These are phyloP conservation scores for Arbacia lixula DNA, from an alignment of 53 echinoderm and acorn worm species.

Conservation along the genomic window DNA sequence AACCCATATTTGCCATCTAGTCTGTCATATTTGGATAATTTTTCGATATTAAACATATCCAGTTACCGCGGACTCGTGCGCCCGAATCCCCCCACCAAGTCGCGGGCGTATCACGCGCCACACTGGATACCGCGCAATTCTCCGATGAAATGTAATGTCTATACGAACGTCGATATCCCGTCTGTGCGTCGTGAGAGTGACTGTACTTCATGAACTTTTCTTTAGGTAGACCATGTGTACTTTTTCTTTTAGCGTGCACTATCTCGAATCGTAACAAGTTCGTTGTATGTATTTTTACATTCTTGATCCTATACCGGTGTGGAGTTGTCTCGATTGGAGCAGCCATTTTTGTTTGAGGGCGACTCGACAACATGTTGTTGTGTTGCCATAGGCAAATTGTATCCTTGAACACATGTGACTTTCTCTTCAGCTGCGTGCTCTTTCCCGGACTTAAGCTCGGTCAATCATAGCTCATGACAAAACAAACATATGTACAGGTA, in stretches of 20 bases:
- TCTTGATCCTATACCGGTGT: too few species aligned
- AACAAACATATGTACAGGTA: too few species aligned
- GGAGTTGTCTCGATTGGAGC: too few species aligned
- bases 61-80: constrained; percentile 27
- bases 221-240: constrained; percentile 39
- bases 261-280: constrained; percentile 17
- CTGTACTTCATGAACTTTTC: constrained; percentile 37
- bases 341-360: too few species aligned
- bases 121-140: constrained; percentile 3
- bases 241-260: constrained; percentile 33
- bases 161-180: constrained; percentile 8
- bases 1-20: constrained; percentile 52
- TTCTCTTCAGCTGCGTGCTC: too few species aligned
- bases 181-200: constrained; percentile 22
- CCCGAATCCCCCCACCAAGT: constrained; percentile 33
- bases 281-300: too few species aligned
- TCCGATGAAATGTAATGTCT: constrained; percentile 35
- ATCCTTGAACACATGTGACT: too few species aligned
- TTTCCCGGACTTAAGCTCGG: too few species aligned
- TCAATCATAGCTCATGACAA: too few species aligned
- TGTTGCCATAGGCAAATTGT: too few species aligned
- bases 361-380: too few species aligned
- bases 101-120: neutral
- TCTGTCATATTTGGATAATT: constrained; percentile 60
- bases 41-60: constrained; percentile 60